These are phyloP conservation scores for Tenualosa thibaudeaui DNA, from an alignment of 2,797 vertebrate species.

Conservation along the genomic window DNA sequence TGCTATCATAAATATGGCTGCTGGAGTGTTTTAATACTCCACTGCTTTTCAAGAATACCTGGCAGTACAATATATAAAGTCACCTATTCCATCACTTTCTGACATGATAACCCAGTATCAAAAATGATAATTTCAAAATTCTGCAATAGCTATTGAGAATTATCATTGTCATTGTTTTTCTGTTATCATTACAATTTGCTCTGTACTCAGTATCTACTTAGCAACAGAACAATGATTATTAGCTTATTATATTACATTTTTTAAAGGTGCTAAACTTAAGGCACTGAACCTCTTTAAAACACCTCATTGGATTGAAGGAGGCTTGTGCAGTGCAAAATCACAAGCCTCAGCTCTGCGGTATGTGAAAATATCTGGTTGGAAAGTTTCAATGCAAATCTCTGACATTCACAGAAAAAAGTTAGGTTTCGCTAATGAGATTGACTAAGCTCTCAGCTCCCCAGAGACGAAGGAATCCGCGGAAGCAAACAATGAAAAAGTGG, in stretches of 20 bases:
- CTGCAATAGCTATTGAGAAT: no score
- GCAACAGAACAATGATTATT: not conserved
- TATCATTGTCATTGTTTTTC: no score
- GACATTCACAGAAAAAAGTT: constrained; percentile 64
- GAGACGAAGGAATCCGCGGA: constrained; percentile 33
- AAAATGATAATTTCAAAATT: no score
- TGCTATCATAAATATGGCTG: no score
- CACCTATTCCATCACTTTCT: no score
- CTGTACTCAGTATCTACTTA: not conserved
- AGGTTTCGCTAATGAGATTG: constrained; percentile 72
- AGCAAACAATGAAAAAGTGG: constrained; percentile 58
- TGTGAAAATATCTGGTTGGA: constrained; percentile 34
- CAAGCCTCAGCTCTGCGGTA: not conserved
- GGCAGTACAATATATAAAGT: no score
- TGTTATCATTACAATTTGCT: not conserved
- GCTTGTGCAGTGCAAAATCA: not conserved
- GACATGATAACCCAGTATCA: no score
- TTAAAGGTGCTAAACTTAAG: not conserved
- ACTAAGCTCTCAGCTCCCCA: constrained; percentile 54
- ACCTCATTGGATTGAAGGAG: not conserved
- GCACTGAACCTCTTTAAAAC: not conserved
- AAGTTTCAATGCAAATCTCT: constrained; percentile 55
- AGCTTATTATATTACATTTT: not conserved
- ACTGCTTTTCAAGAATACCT: no score
- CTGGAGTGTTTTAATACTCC: no score